Evolutionary conservation across 2,113 vertebrate genomes (phyloP).

Genomic region (Anser cygnoides): DNA sequence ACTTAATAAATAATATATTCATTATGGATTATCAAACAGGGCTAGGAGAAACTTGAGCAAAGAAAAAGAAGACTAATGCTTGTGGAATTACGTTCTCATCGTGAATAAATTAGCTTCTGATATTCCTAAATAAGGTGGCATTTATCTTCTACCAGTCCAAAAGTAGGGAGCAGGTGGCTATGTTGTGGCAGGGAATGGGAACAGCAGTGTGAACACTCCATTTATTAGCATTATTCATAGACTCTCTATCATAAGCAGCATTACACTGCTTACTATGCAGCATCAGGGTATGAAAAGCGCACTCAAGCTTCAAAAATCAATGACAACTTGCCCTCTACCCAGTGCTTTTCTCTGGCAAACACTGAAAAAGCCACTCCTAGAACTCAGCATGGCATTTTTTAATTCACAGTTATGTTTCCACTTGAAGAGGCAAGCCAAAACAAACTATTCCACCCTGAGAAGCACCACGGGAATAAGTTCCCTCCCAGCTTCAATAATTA

Average conservation of each 20-base stretch:
- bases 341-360: conserved; percentile 44
- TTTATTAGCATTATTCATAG: conserved; percentile 76
- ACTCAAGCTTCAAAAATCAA: conserved; percentile 76
- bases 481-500: conserved; percentile 74
- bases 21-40: background rate
- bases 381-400: conserved; percentile 80
- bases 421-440: conserved; percentile 80
- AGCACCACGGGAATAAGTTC: conserved; percentile 64
- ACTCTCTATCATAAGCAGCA: conserved; percentile 55
- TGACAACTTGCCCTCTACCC: conserved; percentile 73
- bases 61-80: background rate
- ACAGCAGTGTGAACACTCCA: conserved; percentile 24
- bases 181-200: conserved; percentile 38
- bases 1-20: background rate
- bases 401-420: conserved; percentile 83
- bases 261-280: conserved; percentile 58
- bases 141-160: conserved; percentile 36
- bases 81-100: background rate
- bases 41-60: background rate
- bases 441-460: conserved; percentile 69
- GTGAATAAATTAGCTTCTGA: conserved; percentile 31
- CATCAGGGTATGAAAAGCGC: conserved; percentile 51
- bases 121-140: conserved; percentile 45
- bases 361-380: conserved; percentile 60
- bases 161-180: conserved; percentile 64